Conservation (phyloP, 2,888 invertebrate genomes). For the Neria commutata region DNA sequence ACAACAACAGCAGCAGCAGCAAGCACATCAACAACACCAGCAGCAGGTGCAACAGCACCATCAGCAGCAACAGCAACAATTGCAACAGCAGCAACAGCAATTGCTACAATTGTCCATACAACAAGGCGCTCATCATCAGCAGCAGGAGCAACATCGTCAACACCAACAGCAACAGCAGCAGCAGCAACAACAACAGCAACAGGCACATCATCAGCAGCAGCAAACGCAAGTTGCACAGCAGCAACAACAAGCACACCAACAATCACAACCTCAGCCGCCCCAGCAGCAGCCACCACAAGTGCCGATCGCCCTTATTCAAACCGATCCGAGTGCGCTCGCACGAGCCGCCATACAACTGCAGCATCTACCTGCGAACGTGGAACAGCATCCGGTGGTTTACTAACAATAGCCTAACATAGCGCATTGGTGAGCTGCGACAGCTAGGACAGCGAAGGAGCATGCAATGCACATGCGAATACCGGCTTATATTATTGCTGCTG, state of each 20-base stretch:
- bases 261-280: constrained; percentile 48
- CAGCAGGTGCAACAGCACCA: constrained; percentile 41
- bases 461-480: too few species aligned
- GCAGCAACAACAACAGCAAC: constrained; percentile 43
- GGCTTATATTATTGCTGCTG: not conserved
- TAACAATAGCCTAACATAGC: constrained; percentile 50
- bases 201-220: constrained; percentile 46
- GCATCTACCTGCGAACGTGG: constrained; percentile 60
- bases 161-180: constrained; percentile 41
- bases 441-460: constrained; percentile 23
- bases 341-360: constrained; percentile 61
- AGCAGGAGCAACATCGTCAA: constrained; percentile 38
- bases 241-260: constrained; percentile 41
- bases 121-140: constrained; percentile 45
- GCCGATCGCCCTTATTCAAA: constrained; percentile 58
- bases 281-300: constrained; percentile 57
- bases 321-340: constrained; percentile 58
- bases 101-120: too few species aligned
- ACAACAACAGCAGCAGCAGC: constrained; percentile 49
- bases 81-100: constrained; percentile 48
- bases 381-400: constrained; percentile 62
- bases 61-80: constrained; percentile 46
- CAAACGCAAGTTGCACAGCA: constrained; percentile 45
- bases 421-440: constrained; percentile 28
- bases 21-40: constrained; percentile 46